Conservation (phyloP, 2,888 invertebrate genomes). For the Minunthozetes semirufus region DNA sequence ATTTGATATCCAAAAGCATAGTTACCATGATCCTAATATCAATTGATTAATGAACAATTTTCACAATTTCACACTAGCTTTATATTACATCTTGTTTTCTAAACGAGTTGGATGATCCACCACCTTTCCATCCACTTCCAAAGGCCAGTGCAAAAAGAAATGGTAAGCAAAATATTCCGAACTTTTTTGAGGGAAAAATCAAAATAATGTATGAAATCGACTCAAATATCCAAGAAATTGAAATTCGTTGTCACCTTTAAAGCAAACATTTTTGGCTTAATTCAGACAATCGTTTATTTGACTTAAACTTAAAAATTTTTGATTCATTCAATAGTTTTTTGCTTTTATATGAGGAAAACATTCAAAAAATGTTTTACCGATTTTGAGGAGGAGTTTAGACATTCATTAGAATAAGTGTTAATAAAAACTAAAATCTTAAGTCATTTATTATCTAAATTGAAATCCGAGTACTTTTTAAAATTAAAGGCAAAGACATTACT, state of each 20-base stretch:
- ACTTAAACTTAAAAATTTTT: not conserved
- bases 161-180: not conserved
- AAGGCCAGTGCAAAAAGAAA: not conserved
- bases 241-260: not conserved
- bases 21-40: not conserved
- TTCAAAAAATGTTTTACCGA: not conserved
- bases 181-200: not conserved
- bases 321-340: not conserved
- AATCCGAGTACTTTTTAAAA: not conserved
- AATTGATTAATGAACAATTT: not conserved
- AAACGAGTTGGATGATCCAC: conserved; percentile 1
- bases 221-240: not conserved
- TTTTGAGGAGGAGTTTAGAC: not conserved
- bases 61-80: not conserved
- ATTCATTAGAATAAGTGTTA: too few species aligned
- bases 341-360: not conserved
- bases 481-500: not conserved
- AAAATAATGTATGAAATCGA: not conserved
- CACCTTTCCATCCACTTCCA: not conserved
- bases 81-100: conserved; percentile 18
- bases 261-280: not conserved
- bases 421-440: too few species aligned
- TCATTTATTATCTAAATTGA: not conserved
- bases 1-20: conserved; percentile 33
- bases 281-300: not conserved